Percentiles rank a stretch among this genome's conserved stretches.
These are phyloP conservation scores for Vanessa tameamea DNA, from an alignment of 1,140 invertebrate genomes.

Conservation along the genomic window DNA sequence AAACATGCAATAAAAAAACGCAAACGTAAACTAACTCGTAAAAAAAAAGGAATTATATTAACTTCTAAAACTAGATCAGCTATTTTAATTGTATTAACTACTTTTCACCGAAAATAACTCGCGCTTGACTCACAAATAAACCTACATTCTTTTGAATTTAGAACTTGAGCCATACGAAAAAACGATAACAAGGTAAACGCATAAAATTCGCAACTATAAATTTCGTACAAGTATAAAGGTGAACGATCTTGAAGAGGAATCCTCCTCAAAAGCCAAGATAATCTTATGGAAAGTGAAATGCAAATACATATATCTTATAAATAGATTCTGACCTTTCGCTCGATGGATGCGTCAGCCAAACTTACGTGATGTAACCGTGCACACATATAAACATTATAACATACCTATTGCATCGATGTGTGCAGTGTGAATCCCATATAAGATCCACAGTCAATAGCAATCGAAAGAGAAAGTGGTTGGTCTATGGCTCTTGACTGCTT, in stretches of 20 bases:
- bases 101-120: too few relatives aligned
- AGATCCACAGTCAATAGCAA: slow-evolving; percentile 46
- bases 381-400: slow-evolving; percentile 51
- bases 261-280: slow-evolving; percentile 50
- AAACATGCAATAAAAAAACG: too few relatives aligned
- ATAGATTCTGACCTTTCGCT: slow-evolving; percentile 76
- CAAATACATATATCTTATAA: slow-evolving; percentile 53
- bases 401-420: slow-evolving; percentile 43
- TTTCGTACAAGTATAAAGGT: slow-evolving; percentile 38
- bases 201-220: background rate
- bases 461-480: slow-evolving; percentile 76
- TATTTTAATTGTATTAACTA: too few relatives aligned
- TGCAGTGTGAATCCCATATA: slow-evolving; percentile 52
- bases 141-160: too few relatives aligned
- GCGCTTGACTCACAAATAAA: too few relatives aligned
- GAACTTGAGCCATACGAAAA: background rate
- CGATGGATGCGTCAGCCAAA: slow-evolving; percentile 72
- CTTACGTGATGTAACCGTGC: slow-evolving; percentile 68
- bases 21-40: too few relatives aligned
- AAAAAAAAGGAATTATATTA: too few relatives aligned
- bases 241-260: slow-evolving; percentile 57
- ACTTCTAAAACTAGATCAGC: too few relatives aligned
- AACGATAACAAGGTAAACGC: background rate
- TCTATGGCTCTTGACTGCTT: slow-evolving; percentile 49
- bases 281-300: slow-evolving; percentile 70